Base-by-base conservation (phyloP, 2,113 vertebrate genomes). In the Hippocampus barbouri region DNA sequence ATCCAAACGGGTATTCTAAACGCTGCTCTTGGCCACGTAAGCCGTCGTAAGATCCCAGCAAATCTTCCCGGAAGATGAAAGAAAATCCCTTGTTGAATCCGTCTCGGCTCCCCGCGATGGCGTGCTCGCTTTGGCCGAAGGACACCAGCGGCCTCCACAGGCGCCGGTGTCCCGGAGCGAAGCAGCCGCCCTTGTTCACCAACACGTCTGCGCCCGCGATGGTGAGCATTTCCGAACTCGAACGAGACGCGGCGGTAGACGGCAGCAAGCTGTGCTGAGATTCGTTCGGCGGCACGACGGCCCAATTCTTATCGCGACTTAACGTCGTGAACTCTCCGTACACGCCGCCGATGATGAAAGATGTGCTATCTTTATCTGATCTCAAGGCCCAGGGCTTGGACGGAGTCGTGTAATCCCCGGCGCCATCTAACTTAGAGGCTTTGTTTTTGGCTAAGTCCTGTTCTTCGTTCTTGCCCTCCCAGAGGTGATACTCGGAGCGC, bases 11-110 rank as follows among this genome's bases (percentile, higher is more conserved):
- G 75, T 96, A 99, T 67, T 97, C 95, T 69, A 98, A 91, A 73
- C 94, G 94, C 67, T 95, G 94, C 75, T 98, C 96, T 87, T 98
- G 94, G 23, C 93, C 89, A 80, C 90, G 94, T 89, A 97, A 95
- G 87, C 94, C 94, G 85, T 95, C 91, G 81, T 94, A 97, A 79
- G 97, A 94, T 88, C 95, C 96, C 51, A 99, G 89, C 88, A 99
- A 94, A 95, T 98, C 96, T 97, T 99, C 97, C 94, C 94, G 96
- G 95, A 99, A 97, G 94, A 99, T 96, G 84, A 98, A 96, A 87
- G 96, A 98, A 93, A 98, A 97, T 59, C 96, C 97, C 91, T 96
- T 96, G 92, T 94, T 96, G 79, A 96, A 89, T 83, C 94, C 93
- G 0, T 95, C 94, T 74, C 94, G 94, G n/a, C 93, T 92, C 81